Conservation (phyloP, 1,140 invertebrate species). For the Galleria mellonella region DNA sequence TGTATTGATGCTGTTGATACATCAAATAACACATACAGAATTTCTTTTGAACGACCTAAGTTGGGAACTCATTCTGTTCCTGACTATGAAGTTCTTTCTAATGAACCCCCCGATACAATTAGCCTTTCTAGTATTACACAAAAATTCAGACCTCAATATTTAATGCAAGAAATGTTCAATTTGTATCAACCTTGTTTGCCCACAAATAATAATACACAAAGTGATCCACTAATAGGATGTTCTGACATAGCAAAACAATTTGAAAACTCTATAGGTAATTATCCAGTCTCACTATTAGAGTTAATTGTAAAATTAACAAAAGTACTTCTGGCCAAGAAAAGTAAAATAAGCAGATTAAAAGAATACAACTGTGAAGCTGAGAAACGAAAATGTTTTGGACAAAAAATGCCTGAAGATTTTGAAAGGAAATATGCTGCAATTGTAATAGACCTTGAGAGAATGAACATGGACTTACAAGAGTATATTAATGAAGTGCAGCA, state of each 20-base stretch:
- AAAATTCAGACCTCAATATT: slow-evolving; percentile 82
- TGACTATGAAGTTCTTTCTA: slow-evolving; percentile 96
- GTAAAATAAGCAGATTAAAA: slow-evolving; percentile 86
- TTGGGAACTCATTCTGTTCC: slow-evolving; percentile 97
- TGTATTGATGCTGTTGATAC: slow-evolving; percentile 98
- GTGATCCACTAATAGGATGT: slow-evolving; percentile 74
- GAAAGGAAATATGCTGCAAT: slow-evolving; percentile 91
- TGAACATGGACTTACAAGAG: slow-evolving; percentile 92
- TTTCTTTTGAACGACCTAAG: slow-evolving; percentile 95
- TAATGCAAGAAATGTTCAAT: slow-evolving; percentile 68
- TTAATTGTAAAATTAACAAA: slow-evolving; percentile 91
- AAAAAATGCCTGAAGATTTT: slow-evolving; percentile 88
- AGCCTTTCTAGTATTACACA: slow-evolving; percentile 89
- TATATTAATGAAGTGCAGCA: slow-evolving; percentile 90
- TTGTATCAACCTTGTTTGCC: slow-evolving; percentile 39
- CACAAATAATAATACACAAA: slow-evolving; percentile 50
- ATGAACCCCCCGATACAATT: slow-evolving; percentile 93
- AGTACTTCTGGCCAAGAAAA: slow-evolving; percentile 88
- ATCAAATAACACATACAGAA: slow-evolving; percentile 96
- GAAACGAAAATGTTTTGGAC: slow-evolving; percentile 86
- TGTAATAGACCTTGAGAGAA: slow-evolving; percentile 92
- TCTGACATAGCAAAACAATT: slow-evolving; percentile 49
- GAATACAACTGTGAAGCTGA: slow-evolving; percentile 95
- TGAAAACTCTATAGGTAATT: slow-evolving; percentile 83
- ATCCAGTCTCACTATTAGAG: slow-evolving; percentile 89